These are phyloP conservation scores for Acanthopagrus latus DNA, from an alignment of 2,797 vertebrate genomes.

Conservation along the genomic window DNA sequence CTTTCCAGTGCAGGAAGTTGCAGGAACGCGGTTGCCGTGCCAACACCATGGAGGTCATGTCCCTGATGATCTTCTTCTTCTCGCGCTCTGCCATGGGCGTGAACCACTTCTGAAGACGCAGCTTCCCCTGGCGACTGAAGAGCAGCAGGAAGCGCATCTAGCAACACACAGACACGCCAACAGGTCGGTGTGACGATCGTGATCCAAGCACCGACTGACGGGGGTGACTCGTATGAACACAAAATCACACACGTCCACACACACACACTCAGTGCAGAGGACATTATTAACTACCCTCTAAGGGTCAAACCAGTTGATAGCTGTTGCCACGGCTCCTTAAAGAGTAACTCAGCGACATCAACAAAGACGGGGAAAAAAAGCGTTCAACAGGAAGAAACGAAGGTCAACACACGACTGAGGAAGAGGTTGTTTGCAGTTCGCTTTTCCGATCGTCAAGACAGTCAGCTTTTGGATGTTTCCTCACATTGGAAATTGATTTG, in stretches of 20 bases:
- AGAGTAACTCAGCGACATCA: constrained; percentile 49
- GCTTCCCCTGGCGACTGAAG: constrained; percentile 97
- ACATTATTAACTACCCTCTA: constrained; percentile 40
- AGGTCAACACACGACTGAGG: constrained; percentile 15
- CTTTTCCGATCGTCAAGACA: not conserved
- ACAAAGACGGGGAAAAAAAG: not conserved
- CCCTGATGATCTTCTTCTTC: constrained; percentile 95
- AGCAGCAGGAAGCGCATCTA: constrained; percentile 97
- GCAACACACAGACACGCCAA: not conserved
- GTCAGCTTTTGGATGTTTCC: constrained; percentile 39
- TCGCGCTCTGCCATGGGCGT: constrained; percentile 92
- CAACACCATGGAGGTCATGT: constrained; percentile 93
- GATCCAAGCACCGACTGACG: not conserved
- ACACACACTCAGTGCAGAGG: not conserved
- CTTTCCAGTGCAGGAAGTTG: constrained; percentile 98
- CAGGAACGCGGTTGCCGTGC: constrained; percentile 92
- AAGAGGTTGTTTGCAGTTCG: constrained; percentile 5
- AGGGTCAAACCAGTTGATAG: constrained; percentile 10
- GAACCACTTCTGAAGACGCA: constrained; percentile 98
- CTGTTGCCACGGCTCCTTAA: constrained; percentile 52
- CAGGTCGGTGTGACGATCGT: constrained; percentile 11
- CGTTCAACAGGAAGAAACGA: constrained; percentile 5
- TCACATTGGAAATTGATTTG: constrained; percentile 25
- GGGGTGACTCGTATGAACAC: not conserved
- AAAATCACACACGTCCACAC: not conserved